phyloP scores from a whole-genome alignment of 2,797 vertebrate species.

The Manis pentadactyla region DNA sequence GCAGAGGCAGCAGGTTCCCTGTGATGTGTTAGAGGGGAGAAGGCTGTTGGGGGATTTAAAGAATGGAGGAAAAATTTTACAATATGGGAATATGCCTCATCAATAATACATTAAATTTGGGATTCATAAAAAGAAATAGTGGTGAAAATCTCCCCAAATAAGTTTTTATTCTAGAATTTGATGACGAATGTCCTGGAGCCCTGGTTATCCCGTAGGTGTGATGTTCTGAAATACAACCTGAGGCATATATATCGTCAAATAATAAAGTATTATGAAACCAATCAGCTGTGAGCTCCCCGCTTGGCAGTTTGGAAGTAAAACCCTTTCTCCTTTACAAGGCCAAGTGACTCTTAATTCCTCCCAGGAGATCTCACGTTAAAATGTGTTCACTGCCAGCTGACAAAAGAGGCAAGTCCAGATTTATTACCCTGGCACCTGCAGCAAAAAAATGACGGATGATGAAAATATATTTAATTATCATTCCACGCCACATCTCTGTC shows the following conservation, averaged over 20 bases:
- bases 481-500: conserved; percentile 89
- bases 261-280: conserved; percentile 77
- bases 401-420: conserved; percentile 82
- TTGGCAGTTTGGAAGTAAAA: conserved; percentile 71
- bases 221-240: conserved; percentile 53
- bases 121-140: conserved; percentile 66
- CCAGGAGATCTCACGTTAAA: conserved; percentile 80
- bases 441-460: conserved; percentile 85
- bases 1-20: neutral
- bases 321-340: conserved; percentile 80
- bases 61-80: conserved; percentile 16
- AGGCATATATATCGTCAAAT: conserved; percentile 69
- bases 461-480: conserved; percentile 92
- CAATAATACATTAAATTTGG: conserved; percentile 68
- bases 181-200: neutral
- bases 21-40: neutral
- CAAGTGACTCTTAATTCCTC: conserved; percentile 83
- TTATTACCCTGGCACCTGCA: conserved; percentile 91
- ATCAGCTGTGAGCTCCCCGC: conserved; percentile 67
- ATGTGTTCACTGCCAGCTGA: conserved; percentile 84
- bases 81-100: conserved; percentile 44
- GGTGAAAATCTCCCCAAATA: conserved; percentile 66
- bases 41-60: conserved; percentile 11
- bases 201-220: neutral
- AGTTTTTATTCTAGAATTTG: conserved; percentile 61